A percentile compares a stretch with the other conserved stretches of the same genome.
phyloP scores from a whole-genome alignment of 2,888 invertebrate genomes.

The Archaeoteleia sp. region DNA sequence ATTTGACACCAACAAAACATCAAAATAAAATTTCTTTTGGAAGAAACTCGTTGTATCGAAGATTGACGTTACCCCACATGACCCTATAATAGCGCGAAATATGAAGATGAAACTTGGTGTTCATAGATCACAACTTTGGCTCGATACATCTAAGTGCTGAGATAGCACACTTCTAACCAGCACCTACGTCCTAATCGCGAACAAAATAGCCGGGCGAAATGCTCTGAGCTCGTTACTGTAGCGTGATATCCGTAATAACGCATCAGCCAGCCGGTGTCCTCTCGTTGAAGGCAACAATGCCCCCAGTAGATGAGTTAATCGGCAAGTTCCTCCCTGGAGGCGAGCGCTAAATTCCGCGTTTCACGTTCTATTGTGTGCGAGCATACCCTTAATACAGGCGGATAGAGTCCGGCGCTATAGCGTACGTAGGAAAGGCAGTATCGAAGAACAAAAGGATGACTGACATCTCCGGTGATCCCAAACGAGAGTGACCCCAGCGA shows the following conservation, averaged over 20 bases:
- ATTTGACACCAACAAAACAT: no score
- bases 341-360: slow-evolving; percentile 59
- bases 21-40: no score
- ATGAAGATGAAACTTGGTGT: no score
- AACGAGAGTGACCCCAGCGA: slow-evolving; percentile 56
- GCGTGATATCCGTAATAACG: slow-evolving; percentile 54
- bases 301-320: slow-evolving; percentile 74
- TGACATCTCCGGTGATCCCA: slow-evolving; percentile 68
- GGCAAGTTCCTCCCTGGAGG: slow-evolving; percentile 73
- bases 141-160: no score
- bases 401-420: slow-evolving; percentile 53
- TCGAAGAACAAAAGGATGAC: slow-evolving; percentile 67
- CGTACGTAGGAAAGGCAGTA: slow-evolving; percentile 58
- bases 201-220: slow-evolving; percentile 47
- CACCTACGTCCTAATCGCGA: slow-evolving; percentile 29
- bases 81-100: no score
- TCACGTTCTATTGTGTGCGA: slow-evolving; percentile 59
- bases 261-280: slow-evolving; percentile 60
- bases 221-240: slow-evolving; percentile 41
- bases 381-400: slow-evolving; percentile 55
- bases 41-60: no score
- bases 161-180: slow-evolving; percentile 30
- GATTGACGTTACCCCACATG: no score
- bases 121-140: no score
- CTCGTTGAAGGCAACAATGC: slow-evolving; percentile 74